Evolutionary conservation across 2,888 invertebrate genomes (phyloP).

Genomic region (Agrochola lychnidis): DNA sequence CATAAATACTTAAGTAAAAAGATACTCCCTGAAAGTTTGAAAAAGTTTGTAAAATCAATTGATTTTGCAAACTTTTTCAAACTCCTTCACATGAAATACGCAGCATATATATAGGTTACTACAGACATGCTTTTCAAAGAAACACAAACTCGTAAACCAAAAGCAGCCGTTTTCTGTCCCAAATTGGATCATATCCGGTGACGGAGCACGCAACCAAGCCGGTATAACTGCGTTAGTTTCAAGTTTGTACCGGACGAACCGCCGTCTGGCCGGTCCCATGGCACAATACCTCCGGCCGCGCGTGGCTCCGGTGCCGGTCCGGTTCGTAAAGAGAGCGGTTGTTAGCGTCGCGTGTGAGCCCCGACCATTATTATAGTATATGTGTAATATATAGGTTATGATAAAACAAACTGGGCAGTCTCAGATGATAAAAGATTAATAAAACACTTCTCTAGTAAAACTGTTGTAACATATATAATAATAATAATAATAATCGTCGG

Average conservation of each 20-base stretch:
- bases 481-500: no score
- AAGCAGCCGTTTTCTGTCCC: not conserved
- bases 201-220: not conserved
- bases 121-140: not conserved
- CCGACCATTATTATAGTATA: slow-evolving; percentile 4
- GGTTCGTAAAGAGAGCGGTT: not conserved
- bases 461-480: not conserved
- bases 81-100: not conserved
- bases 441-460: not conserved
- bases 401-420: not conserved
- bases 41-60: not conserved
- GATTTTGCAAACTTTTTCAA: no score
- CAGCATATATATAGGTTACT: not conserved
- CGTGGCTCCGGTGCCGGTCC: not conserved
- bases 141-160: slow-evolving; percentile 2
- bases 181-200: slow-evolving; percentile 16
- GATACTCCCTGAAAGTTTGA: not conserved
- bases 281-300: slow-evolving; percentile 22
- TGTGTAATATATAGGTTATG: not conserved
- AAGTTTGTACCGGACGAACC: slow-evolving; percentile 19
- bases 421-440: not conserved
- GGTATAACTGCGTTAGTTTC: slow-evolving; percentile 8
- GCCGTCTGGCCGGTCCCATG: not conserved
- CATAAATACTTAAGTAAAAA: not conserved
- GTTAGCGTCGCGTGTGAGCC: not conserved